phyloP scores from a whole-genome alignment of 1,140 invertebrate genomes.

The Lasioglossum baleicum region DNA sequence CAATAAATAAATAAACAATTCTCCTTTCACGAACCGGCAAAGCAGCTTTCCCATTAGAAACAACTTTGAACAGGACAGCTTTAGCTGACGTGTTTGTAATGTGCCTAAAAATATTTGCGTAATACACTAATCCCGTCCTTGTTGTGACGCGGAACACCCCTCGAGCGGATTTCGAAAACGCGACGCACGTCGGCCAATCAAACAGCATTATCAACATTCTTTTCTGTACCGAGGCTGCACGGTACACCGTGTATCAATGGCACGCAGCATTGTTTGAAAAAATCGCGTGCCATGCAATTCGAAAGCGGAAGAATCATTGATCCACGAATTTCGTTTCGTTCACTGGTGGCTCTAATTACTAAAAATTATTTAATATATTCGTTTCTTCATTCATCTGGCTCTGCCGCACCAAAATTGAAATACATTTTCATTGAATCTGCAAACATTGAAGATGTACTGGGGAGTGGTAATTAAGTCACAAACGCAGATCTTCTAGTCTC shows the following conservation, averaged over 20 bases:
- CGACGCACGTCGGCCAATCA: not conserved
- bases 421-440: too few relatives aligned
- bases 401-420: too few relatives aligned
- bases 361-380: too few relatives aligned
- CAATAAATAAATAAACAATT: too few relatives aligned
- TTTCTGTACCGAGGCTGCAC: not conserved
- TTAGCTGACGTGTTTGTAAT: not conserved
- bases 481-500: too few relatives aligned
- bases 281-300: not conserved
- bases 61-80: not conserved
- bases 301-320: not conserved
- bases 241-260: not conserved
- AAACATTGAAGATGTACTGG: too few relatives aligned
- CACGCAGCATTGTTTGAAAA: conserved; percentile 4
- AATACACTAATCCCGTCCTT: not conserved
- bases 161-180: not conserved
- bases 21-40: not conserved
- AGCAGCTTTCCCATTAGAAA: not conserved
- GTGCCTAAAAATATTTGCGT: not conserved
- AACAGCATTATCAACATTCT: not conserved
- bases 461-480: too few relatives aligned
- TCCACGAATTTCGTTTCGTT: not conserved
- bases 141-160: too few relatives aligned
- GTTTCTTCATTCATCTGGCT: too few relatives aligned
- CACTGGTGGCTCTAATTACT: too few relatives aligned